Conservation (phyloP, 2,113 vertebrate species). For the Chlorodrepanis virens region DNA sequence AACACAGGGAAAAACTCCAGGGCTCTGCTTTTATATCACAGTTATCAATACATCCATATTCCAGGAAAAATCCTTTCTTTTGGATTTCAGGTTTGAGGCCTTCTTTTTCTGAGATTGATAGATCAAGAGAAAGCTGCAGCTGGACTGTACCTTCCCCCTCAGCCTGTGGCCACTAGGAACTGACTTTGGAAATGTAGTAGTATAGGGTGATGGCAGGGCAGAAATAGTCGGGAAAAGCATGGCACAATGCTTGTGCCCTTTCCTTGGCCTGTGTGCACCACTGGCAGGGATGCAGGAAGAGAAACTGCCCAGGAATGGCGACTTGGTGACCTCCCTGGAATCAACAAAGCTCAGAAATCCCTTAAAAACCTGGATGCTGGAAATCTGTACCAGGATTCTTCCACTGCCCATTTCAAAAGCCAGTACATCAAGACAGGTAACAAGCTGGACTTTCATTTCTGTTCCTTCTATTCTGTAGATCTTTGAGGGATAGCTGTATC, state of each 20-base stretch:
- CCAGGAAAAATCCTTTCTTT: background rate
- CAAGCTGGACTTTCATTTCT: background rate
- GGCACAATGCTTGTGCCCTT: background rate
- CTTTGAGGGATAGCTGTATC: background rate
- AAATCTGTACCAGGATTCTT: background rate
- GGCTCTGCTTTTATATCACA: fast-evolving
- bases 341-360: background rate
- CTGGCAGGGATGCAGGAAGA: background rate
- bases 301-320: background rate
- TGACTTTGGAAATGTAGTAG: fast-evolving
- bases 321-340: background rate
- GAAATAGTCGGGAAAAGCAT: background rate
- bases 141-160: background rate
- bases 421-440: background rate
- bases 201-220: background rate
- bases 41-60: background rate
- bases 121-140: background rate
- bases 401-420: background rate
- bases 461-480: background rate
- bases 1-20: background rate
- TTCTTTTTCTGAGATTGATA: background rate
- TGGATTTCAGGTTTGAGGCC: background rate
- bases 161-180: background rate
- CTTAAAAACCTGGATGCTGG: background rate
- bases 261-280: background rate